These are phyloP conservation scores for Oncorhynchus clarkii DNA, from an alignment of 2,113 vertebrate genomes.

Conservation along the genomic window DNA sequence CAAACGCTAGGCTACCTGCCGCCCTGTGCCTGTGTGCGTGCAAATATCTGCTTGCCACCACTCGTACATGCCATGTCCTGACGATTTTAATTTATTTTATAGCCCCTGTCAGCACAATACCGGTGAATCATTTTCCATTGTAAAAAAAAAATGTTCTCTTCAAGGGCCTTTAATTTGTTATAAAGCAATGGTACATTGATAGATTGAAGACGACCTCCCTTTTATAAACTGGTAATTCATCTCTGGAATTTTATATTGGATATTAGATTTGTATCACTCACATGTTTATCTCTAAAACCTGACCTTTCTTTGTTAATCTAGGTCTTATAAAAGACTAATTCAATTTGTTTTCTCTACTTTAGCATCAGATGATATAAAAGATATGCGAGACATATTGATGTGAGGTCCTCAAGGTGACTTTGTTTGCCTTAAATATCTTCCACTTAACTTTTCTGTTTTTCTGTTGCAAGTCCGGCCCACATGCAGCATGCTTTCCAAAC, in stretches of 20 bases:
- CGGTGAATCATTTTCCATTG: too few relatives aligned
- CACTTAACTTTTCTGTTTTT: background rate
- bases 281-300: background rate
- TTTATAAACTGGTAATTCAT: background rate
- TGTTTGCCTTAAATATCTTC: background rate
- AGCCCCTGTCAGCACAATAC: too few relatives aligned
- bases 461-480: background rate
- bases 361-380: background rate
- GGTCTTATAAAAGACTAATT: background rate
- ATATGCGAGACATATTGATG: background rate
- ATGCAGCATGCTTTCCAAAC: background rate
- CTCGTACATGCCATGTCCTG: background rate
- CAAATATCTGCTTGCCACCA: background rate
- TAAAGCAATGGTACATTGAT: background rate
- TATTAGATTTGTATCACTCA: too few relatives aligned
- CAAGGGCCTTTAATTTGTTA: background rate
- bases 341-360: background rate
- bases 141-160: background rate
- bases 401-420: background rate
- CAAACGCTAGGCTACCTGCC: too few relatives aligned
- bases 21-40: too few relatives aligned
- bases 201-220: slow-evolving; percentile 3
- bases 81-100: background rate
- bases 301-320: background rate
- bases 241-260: too few relatives aligned